Conservation (phyloP, 2,888 invertebrate species). For the Caenorhabditis plicata region DNA sequence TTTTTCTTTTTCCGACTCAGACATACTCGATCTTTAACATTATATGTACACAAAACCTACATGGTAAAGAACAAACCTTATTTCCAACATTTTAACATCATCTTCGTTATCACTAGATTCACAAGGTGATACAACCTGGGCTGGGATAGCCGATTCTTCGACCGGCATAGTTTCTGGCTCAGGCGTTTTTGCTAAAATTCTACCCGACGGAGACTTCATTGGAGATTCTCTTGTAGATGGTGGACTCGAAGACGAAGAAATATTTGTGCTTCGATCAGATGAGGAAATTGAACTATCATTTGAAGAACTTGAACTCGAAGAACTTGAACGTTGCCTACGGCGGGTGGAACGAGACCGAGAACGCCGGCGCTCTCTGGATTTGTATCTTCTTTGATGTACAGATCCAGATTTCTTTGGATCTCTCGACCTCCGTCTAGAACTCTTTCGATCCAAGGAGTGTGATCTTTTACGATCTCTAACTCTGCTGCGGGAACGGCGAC, state of each 20-base stretch:
- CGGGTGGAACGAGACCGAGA: conserved; percentile 5
- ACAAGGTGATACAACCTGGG: too few species aligned
- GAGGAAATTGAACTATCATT: neutral
- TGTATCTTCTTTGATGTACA: conserved; percentile 7
- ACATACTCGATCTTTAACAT: conserved; percentile 56
- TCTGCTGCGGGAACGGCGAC: too few species aligned
- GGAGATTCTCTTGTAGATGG: neutral
- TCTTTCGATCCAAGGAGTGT: too few species aligned
- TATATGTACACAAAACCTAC: neutral
- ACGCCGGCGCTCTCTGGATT: conserved; percentile 10
- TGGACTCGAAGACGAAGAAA: neutral
- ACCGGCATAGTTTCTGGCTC: conserved; percentile 1
- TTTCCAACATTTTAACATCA: conserved; percentile 32
- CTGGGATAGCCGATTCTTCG: too few species aligned
- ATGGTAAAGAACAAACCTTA: conserved; percentile 2
- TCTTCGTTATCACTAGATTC: conserved; percentile 22
- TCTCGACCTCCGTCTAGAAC: conserved; percentile 5
- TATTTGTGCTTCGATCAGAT: neutral
- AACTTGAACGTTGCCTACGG: neutral
- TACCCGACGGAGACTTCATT: neutral
- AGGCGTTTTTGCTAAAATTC: too few species aligned
- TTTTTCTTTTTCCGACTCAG: conserved; percentile 60
- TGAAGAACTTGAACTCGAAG: too few species aligned
- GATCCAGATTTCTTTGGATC: conserved; percentile 5
- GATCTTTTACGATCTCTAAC: too few species aligned